Percentiles rank a stretch among this genome's conserved stretches.
phyloP scores from a whole-genome alignment of 2,888 invertebrate genomes.

The Eupelmus urozonus region DNA sequence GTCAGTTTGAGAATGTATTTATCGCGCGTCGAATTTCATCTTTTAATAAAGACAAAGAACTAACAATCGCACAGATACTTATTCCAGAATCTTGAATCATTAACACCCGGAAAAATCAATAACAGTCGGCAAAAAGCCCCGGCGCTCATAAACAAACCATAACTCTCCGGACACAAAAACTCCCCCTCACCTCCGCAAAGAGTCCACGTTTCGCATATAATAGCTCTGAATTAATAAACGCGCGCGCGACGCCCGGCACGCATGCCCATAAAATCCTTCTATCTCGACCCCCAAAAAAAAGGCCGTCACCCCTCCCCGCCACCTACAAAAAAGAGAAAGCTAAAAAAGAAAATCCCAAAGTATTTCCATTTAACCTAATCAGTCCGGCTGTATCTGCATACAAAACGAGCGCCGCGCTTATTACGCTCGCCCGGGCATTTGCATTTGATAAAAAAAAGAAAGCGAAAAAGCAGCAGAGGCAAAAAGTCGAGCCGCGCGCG shows the following conservation, averaged over 20 bases:
- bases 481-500: conserved; percentile 5
- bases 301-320: background rate
- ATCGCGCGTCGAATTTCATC: no score
- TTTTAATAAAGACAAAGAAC: no score
- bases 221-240: conserved; percentile 3
- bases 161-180: conserved; percentile 13
- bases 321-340: background rate
- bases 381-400: conserved; percentile 50
- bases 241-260: background rate
- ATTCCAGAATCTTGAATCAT: no score
- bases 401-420: conserved; percentile 51
- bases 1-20: no score
- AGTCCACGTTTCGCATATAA: background rate
- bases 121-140: no score
- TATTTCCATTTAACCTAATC: conserved; percentile 53
- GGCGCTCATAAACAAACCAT: background rate
- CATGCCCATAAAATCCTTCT: conserved; percentile 22
- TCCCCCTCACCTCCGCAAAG: conserved; percentile 21
- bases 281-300: background rate
- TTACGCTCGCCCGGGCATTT: conserved; percentile 59
- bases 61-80: no score
- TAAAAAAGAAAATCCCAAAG: background rate
- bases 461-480: conserved; percentile 9
- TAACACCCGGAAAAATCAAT: no score
- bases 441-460: conserved; percentile 53